These are phyloP conservation scores for Cecidostiba fungosa DNA, from an alignment of 2,888 invertebrate species.

Conservation along the genomic window DNA sequence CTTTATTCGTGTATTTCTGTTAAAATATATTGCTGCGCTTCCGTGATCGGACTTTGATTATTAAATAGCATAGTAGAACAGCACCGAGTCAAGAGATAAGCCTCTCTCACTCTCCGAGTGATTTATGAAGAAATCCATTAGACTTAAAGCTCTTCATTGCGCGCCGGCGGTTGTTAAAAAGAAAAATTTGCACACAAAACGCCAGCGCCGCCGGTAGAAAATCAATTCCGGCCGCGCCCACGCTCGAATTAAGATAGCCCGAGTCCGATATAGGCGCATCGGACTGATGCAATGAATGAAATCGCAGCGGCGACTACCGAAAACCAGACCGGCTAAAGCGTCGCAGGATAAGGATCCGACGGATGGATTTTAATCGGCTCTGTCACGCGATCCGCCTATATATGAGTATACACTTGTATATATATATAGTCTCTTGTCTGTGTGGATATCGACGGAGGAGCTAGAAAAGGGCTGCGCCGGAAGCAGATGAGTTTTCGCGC, in stretches of 20 bases:
- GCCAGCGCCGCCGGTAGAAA: background rate
- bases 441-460: background rate
- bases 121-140: background rate
- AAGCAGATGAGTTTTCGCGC: background rate
- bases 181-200: conserved; percentile 16
- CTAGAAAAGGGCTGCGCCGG: background rate
- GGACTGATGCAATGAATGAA: background rate
- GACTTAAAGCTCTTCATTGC: background rate
- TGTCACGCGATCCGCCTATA: conserved; percentile 39
- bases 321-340: background rate
- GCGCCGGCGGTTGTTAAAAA: background rate
- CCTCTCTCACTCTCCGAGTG: background rate
- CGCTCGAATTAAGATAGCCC: background rate
- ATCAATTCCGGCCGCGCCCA: conserved; percentile 2
- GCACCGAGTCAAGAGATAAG: no score
- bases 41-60: background rate
- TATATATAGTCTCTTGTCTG: background rate
- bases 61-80: background rate
- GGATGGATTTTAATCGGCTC: conserved; percentile 42
- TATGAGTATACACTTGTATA: background rate
- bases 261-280: conserved; percentile 4
- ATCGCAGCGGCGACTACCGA: background rate
- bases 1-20: background rate
- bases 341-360: background rate
- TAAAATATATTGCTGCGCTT: no score